Conservation (phyloP, 2,888 invertebrate genomes). For the Patella ulyssiponensis region DNA sequence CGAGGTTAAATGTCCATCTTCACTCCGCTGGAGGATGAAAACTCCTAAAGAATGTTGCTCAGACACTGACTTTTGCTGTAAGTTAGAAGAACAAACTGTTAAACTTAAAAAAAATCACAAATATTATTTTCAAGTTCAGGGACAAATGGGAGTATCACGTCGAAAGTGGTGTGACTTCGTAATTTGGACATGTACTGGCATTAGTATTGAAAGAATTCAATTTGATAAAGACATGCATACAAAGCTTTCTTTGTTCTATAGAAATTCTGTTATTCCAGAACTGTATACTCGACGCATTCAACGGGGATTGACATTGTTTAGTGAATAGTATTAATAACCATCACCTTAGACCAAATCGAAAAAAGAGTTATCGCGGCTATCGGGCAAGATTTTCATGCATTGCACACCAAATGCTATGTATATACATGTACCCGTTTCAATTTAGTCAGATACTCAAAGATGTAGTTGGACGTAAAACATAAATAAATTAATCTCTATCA, state of each 20-base stretch:
- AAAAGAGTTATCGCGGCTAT: too few species aligned
- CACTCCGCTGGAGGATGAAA: not conserved
- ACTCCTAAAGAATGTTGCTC: not conserved
- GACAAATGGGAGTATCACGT: conserved; percentile 7
- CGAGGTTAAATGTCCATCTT: not conserved
- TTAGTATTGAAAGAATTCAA: not conserved
- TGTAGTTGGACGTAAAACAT: too few species aligned
- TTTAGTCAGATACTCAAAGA: too few species aligned
- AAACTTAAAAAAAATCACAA: not conserved
- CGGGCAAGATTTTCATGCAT: too few species aligned
- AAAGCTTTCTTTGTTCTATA: not conserved
- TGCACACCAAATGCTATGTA: too few species aligned
- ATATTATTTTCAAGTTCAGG: conserved; percentile 7
- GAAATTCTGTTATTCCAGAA: not conserved
- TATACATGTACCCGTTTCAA: too few species aligned
- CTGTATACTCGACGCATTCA: not conserved
- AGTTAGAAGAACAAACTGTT: not conserved
- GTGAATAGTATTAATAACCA: too few species aligned
- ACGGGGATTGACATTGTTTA: not conserved
- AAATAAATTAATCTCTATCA: too few species aligned
- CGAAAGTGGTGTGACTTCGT: conserved; percentile 11
- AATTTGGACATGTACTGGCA: conserved; percentile 6
- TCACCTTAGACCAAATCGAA: too few species aligned
- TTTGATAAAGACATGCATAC: not conserved
- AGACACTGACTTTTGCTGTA: not conserved